phyloP scores from a whole-genome alignment of 2,797 vertebrate genomes.

The Neostethus bicornis region DNA sequence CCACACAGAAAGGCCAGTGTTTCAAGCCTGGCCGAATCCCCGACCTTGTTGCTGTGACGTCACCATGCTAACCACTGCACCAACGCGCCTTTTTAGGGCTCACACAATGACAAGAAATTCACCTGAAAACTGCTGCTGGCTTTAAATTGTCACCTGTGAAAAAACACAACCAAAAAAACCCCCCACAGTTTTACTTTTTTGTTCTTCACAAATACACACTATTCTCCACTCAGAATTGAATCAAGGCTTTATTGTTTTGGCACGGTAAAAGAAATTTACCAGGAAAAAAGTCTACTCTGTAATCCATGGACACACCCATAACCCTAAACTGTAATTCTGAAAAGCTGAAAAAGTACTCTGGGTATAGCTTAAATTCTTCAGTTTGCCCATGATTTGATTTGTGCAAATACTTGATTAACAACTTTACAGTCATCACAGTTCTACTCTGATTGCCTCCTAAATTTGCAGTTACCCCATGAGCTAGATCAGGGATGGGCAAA shows the following conservation, averaged over 20 bases:
- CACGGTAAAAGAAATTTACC: conserved; percentile 31
- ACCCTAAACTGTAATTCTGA: conserved; percentile 18
- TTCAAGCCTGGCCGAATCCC: too few species aligned
- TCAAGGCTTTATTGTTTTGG: conserved; percentile 28
- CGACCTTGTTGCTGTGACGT: too few species aligned
- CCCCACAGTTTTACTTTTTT: background rate
- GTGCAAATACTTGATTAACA: too few species aligned
- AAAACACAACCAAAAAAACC: background rate
- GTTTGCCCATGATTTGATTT: background rate
- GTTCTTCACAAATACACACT: background rate
- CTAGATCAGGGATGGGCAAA: too few species aligned
- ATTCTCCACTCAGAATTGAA: conserved; percentile 24
- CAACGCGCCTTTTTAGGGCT: too few species aligned
- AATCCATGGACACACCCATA: conserved; percentile 24
- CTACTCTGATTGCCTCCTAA: too few species aligned
- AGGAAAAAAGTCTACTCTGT: conserved; percentile 27
- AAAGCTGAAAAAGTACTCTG: conserved; percentile 21
- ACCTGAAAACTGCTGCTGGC: background rate
- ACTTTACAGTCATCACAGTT: too few species aligned
- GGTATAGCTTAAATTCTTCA: conserved; percentile 19
- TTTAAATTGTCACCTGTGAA: conserved; percentile 17
- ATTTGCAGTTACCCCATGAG: too few species aligned
- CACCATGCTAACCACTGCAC: too few species aligned
- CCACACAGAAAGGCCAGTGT: too few species aligned
- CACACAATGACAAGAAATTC: background rate